Percentiles rank a stretch among this genome's conserved stretches.
Evolutionary conservation across 2,888 invertebrate genomes (phyloP).

Genomic region (Spodoptera littoralis): DNA sequence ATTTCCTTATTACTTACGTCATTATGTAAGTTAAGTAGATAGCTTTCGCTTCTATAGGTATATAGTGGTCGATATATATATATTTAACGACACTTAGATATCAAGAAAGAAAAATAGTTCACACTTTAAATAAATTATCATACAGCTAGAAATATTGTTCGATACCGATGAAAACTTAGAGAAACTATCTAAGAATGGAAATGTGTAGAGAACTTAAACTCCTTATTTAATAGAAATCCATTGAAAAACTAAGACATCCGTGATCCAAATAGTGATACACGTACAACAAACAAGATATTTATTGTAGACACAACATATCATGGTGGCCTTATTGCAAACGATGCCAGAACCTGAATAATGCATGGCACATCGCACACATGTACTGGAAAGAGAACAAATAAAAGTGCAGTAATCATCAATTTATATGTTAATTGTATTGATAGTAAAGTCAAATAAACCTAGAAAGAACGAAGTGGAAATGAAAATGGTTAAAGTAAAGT

Average conservation of each 20-base stretch:
- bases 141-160: too few species aligned
- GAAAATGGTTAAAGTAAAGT: conserved; percentile 1
- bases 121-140: too few species aligned
- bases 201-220: neutral
- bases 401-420: conserved; percentile 56
- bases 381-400: conserved; percentile 51
- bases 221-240: neutral
- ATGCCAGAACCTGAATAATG: conserved; percentile 69
- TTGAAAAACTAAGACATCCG: conserved; percentile 50
- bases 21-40: conserved; percentile 50
- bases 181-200: neutral
- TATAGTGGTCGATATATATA: conserved; percentile 11
- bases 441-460: conserved; percentile 35
- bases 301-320: conserved; percentile 61
- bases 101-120: too few species aligned
- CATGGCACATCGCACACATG: conserved; percentile 56
- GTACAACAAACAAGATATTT: conserved; percentile 66
- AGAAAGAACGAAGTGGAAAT: conserved; percentile 23
- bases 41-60: conserved; percentile 46
- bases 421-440: conserved; percentile 49
- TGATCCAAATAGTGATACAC: conserved; percentile 55
- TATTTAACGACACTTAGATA: too few species aligned
- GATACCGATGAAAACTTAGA: too few species aligned
- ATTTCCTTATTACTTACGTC: conserved; percentile 50
- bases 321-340: conserved; percentile 65